Percentiles rank a stretch among this genome's conserved stretches.
These are phyloP conservation scores for Antechinus flavipes DNA, from an alignment of 2,113 vertebrate species.

Conservation along the genomic window DNA sequence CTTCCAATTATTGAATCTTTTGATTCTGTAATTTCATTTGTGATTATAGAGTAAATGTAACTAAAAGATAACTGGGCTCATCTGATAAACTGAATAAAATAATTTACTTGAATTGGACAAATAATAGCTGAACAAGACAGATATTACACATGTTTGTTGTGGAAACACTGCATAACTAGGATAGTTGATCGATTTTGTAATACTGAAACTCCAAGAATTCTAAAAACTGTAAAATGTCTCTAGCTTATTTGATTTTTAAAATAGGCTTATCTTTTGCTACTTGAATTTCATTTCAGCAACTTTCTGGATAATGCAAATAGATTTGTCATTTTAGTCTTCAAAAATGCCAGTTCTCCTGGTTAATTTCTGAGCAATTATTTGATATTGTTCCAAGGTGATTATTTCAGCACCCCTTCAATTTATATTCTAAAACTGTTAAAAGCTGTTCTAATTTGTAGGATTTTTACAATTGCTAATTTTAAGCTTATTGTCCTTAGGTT, in stretches of 20 bases:
- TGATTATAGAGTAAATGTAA: neutral
- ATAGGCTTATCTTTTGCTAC: conserved; percentile 15
- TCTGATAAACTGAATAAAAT: conserved; percentile 51
- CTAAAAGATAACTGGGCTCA: neutral
- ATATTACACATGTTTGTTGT: neutral
- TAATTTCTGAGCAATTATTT: conserved; percentile 48
- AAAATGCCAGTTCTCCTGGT: conserved; percentile 13
- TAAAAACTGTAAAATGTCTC: neutral
- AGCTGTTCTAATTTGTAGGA: neutral
- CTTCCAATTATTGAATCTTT: neutral
- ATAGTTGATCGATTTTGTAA: conserved; percentile 14
- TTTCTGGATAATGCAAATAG: conserved; percentile 36
- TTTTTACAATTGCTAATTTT: conserved; percentile 40
- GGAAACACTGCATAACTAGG: conserved; percentile 31
- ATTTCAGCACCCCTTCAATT: conserved; percentile 47
- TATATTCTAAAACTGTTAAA: conserved; percentile 30
- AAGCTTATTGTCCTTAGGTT: conserved; percentile 28
- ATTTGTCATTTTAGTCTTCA: conserved; percentile 35
- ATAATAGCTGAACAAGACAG: neutral
- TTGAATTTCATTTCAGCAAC: conserved; percentile 34
- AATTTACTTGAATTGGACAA: conserved; percentile 19
- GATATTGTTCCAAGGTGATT: conserved; percentile 40
- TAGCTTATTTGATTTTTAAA: conserved; percentile 46
- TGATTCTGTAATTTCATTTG: neutral
- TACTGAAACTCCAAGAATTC: conserved; percentile 45